Evolutionary conservation across 1,140 invertebrate genomes (phyloP).

Genomic region (Cyclargus thomasi): DNA sequence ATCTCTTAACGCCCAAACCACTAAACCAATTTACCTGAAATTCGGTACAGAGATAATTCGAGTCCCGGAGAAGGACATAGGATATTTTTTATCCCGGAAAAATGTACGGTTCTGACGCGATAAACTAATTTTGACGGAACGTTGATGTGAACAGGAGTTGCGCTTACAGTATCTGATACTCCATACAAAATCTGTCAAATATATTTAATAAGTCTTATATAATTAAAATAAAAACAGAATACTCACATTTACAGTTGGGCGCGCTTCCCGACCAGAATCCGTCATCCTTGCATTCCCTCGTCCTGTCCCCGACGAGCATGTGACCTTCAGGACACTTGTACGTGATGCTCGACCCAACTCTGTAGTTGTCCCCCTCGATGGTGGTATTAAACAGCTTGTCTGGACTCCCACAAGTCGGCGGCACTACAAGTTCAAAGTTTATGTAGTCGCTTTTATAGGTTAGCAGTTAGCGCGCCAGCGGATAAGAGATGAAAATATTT

Average conservation of each 20-base stretch:
- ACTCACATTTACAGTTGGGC: slow-evolving; percentile 91
- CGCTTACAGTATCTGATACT: too few relatives aligned
- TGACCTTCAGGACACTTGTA: slow-evolving; percentile 90
- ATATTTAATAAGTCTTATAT: not conserved
- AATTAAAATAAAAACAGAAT: not conserved
- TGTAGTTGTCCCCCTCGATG: slow-evolving; percentile 82
- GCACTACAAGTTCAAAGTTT: slow-evolving; percentile 73
- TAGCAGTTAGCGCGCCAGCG: not conserved
- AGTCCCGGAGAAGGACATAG: too few relatives aligned
- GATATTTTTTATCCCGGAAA: too few relatives aligned
- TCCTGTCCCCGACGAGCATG: slow-evolving; percentile 84
- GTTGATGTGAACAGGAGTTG: too few relatives aligned
- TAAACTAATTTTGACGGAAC: too few relatives aligned
- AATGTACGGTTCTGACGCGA: too few relatives aligned
- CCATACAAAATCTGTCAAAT: too few relatives aligned
- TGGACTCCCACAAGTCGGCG: slow-evolving; percentile 89
- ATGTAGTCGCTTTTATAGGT: slow-evolving; percentile 26
- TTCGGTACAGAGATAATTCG: too few relatives aligned
- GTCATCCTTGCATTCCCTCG: slow-evolving; percentile 80
- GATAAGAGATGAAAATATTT: too few relatives aligned
- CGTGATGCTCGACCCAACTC: slow-evolving; percentile 81
- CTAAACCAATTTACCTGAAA: too few relatives aligned
- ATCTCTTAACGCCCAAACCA: too few relatives aligned
- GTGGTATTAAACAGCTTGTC: slow-evolving; percentile 90
- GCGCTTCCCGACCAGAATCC: slow-evolving; percentile 89